Percentiles rank a stretch among this genome's conserved stretches.
phyloP scores from a whole-genome alignment of 2,113 vertebrate species.

The Pygoscelis adeliae region DNA sequence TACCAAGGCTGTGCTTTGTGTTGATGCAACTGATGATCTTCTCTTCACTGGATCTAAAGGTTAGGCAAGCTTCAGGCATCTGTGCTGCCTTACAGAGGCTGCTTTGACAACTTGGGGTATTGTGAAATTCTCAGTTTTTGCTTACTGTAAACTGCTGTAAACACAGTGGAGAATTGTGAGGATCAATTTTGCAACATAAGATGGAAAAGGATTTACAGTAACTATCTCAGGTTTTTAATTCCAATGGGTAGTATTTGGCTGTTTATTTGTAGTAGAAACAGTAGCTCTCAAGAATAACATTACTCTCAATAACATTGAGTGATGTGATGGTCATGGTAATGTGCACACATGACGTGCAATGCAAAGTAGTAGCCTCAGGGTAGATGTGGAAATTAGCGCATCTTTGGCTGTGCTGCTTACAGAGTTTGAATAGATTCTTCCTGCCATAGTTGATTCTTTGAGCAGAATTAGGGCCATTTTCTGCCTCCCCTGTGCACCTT shows the following conservation, averaged over 20 bases:
- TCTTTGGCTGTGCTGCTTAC: background rate
- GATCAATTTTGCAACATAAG: background rate
- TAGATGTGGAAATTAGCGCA: background rate
- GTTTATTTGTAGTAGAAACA: background rate
- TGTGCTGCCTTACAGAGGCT: background rate
- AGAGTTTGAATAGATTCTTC: background rate
- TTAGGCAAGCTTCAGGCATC: conserved; percentile 36
- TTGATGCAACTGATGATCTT: conserved; percentile 95
- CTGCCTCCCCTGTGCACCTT: background rate
- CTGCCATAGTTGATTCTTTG: accelerated
- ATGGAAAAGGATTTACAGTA: background rate
- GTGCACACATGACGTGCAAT: background rate
- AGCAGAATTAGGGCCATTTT: background rate
- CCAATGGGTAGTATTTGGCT: background rate
- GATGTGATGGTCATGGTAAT: background rate
- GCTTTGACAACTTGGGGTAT: background rate
- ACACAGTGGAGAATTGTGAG: background rate
- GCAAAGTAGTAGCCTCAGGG: background rate
- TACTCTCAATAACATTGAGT: background rate
- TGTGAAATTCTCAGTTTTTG: background rate
- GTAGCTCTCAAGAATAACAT: background rate
- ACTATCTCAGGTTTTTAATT: background rate
- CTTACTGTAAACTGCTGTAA: background rate
- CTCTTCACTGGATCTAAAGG: conserved; percentile 99
- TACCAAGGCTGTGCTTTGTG: conserved; percentile 91